Conservation (phyloP, 2,797 vertebrate genomes). For the Esox masquinongy region DNA sequence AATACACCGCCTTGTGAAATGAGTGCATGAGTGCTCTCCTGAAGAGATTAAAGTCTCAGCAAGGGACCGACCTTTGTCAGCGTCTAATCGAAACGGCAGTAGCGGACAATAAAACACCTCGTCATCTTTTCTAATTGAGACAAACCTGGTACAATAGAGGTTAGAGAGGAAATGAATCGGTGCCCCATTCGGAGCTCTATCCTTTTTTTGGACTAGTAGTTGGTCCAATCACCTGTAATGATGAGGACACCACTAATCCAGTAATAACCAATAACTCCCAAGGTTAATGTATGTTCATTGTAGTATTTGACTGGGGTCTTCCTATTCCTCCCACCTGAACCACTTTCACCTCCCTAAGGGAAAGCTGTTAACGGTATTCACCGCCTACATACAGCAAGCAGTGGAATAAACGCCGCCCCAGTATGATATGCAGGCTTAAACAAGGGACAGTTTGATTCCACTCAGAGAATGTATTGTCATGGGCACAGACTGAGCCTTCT, state of each 20-base stretch:
- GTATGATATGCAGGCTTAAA: too few species aligned
- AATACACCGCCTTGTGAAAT: too few species aligned
- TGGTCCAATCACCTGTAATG: not conserved
- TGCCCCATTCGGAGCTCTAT: not conserved
- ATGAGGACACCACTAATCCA: not conserved
- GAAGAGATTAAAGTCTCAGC: not conserved
- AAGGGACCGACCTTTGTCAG: not conserved
- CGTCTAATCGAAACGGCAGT: not conserved
- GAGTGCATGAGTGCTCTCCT: not conserved
- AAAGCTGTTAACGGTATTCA: too few species aligned
- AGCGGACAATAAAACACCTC: not conserved
- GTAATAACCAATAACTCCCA: slow-evolving; percentile 37
- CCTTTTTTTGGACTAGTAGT: too few species aligned
- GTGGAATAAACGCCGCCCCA: too few species aligned
- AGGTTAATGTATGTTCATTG: slow-evolving; percentile 57
- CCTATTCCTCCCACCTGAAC: slow-evolving; percentile 1
- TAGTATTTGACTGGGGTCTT: slow-evolving; percentile 61
- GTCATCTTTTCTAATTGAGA: not conserved
- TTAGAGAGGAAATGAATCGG: not conserved
- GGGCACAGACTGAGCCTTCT: too few species aligned
- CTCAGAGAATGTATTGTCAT: too few species aligned
- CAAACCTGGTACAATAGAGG: not conserved
- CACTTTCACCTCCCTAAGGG: too few species aligned
- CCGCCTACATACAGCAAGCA: too few species aligned
- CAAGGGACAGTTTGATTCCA: too few species aligned